A percentile compares a stretch with the other conserved stretches of the same genome.
phyloP scores from a whole-genome alignment of 1,140 invertebrate species.

The Stegodyphus dumicola region DNA sequence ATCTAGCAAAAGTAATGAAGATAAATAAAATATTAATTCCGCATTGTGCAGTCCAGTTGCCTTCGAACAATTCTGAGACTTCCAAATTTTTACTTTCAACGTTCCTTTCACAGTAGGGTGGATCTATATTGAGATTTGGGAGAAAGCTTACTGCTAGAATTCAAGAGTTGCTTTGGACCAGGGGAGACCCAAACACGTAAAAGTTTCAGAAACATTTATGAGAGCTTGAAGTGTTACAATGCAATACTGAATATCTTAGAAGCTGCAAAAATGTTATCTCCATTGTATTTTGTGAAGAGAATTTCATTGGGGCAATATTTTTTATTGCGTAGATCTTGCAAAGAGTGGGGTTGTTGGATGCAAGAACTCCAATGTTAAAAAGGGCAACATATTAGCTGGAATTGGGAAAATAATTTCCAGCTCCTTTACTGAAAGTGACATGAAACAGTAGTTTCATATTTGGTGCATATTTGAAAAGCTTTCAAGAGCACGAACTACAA shows the following conservation, averaged over 20 bases:
- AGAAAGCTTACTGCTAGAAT: too few species aligned
- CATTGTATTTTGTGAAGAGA: neutral
- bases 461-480: slow-evolving; percentile 84
- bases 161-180: too few species aligned
- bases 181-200: too few species aligned
- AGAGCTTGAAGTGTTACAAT: too few species aligned
- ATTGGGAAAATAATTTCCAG: slow-evolving; percentile 81
- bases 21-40: too few species aligned
- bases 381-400: slow-evolving; percentile 78
- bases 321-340: slow-evolving; percentile 76
- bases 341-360: slow-evolving; percentile 84
- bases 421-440: slow-evolving; percentile 79
- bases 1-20: too few species aligned
- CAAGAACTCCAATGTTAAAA: slow-evolving; percentile 86
- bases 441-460: slow-evolving; percentile 88
- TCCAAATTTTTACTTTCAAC: too few species aligned
- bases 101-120: too few species aligned
- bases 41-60: too few species aligned
- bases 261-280: neutral
- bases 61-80: too few species aligned
- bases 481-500: slow-evolving; percentile 80
- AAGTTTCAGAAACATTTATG: too few species aligned
- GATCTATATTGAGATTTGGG: too few species aligned
- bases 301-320: slow-evolving; percentile 28
- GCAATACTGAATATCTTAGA: neutral